phyloP scores from a whole-genome alignment of 1,140 invertebrate species.

The Leptoteleia sp. region DNA sequence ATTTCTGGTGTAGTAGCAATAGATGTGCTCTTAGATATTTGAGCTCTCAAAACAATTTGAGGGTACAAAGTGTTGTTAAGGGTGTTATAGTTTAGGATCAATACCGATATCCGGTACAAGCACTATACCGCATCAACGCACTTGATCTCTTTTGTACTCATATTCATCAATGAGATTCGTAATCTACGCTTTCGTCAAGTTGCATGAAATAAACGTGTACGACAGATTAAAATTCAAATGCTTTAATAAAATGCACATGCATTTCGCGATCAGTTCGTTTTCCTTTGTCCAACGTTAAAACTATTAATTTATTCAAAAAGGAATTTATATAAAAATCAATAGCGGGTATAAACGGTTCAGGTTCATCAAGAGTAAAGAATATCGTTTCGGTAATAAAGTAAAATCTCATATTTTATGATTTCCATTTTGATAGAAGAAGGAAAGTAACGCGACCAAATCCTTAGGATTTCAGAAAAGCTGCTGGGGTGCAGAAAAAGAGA shows the following conservation, averaged over 20 bases:
- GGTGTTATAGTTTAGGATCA: conserved; percentile 28
- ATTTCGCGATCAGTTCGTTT: too few relatives aligned
- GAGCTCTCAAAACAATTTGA: conserved; percentile 25
- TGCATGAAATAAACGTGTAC: background rate
- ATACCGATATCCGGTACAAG: conserved; percentile 19
- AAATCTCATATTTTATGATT: conserved; percentile 43
- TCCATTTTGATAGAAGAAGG: conserved; percentile 31
- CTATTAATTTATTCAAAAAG: conserved; percentile 11
- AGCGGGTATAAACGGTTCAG: conserved; percentile 2
- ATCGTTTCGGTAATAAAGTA: conserved; percentile 28
- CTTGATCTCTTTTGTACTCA: conserved; percentile 13
- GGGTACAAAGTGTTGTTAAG: conserved; percentile 12
- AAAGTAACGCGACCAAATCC: conserved; percentile 29
- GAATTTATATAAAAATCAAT: conserved; percentile 17
- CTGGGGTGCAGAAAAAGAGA: background rate
- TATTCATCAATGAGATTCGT: conserved; percentile 8
- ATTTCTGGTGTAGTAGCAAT: background rate
- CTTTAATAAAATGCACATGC: background rate
- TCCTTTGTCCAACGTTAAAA: too few relatives aligned
- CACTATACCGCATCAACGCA: background rate
- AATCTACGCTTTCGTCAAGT: conserved; percentile 10
- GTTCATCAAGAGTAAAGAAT: conserved; percentile 3
- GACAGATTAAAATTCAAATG: conserved; percentile 6
- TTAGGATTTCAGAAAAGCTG: conserved; percentile 20
- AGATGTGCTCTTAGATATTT: conserved; percentile 16